Conservation (phyloP, 2,797 vertebrate species). For the Cynodonichthys magdalenae region DNA sequence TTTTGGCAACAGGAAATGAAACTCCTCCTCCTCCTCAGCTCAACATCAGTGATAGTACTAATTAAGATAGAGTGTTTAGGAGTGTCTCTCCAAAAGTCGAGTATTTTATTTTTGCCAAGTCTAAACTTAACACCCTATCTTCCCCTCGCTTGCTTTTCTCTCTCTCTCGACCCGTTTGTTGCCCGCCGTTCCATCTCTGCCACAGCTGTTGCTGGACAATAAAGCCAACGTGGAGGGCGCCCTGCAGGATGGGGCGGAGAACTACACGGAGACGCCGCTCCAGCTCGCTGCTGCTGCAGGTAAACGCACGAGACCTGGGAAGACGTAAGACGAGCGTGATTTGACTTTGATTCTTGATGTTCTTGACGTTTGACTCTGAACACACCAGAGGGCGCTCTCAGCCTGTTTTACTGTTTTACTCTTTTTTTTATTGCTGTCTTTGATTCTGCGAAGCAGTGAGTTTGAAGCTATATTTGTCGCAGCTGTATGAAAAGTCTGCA, state of each 20-base stretch:
- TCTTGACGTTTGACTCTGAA: slow-evolving; percentile 13
- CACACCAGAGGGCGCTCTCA: slow-evolving; percentile 23
- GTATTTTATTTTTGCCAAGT: slow-evolving; percentile 26
- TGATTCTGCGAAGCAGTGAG: slow-evolving; percentile 5
- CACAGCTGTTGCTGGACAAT: slow-evolving; percentile 83
- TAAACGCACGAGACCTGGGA: slow-evolving; percentile 32
- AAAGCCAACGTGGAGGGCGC: slow-evolving; percentile 82
- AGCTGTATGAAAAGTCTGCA: not conserved
- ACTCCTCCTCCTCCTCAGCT: slow-evolving; percentile 16
- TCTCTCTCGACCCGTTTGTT: no score
- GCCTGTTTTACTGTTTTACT: slow-evolving; percentile 20
- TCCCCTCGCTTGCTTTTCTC: slow-evolving; percentile 35
- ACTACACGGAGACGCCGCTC: slow-evolving; percentile 85
- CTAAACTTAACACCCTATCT: slow-evolving; percentile 46
- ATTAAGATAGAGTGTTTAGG: slow-evolving; percentile 37
- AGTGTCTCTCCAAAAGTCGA: slow-evolving; percentile 36
- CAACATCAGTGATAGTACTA: slow-evolving; percentile 23
- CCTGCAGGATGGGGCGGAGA: slow-evolving; percentile 80
- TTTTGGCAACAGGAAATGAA: slow-evolving; percentile 24
- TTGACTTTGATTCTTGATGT: slow-evolving; percentile 11
- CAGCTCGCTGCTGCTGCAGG: slow-evolving; percentile 86
- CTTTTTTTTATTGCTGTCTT: slow-evolving; percentile 35
- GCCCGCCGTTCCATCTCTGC: slow-evolving; percentile 1
- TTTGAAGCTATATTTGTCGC: slow-evolving; percentile 6
- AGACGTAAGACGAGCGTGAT: not conserved